Evolutionary conservation across 2,888 invertebrate species (phyloP), one percentile per base, ranked within the genome.

Genomic region (Agriopis aurantiaria): DNA sequence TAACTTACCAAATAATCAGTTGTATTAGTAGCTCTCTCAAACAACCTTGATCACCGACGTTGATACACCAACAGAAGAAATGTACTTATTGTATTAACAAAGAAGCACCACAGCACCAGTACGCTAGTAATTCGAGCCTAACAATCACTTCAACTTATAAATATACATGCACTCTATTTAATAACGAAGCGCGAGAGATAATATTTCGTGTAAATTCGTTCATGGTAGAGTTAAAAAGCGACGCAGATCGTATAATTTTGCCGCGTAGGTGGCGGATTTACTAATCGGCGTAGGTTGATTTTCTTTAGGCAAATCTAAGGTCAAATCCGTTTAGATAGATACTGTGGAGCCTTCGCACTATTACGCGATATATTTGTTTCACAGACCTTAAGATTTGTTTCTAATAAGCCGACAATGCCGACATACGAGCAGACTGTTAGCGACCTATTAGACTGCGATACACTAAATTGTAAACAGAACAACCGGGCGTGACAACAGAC

Each of bases 191-290:
- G 71, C 72, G 75, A 78, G 75, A 76, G 73, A 75, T 75, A 75
- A 74, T 79, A 80, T 81, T 81, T 82, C 77, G 79, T 78, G 80
- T 83, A 83, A 84, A 85, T 88, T 89, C 79, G 77, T 80, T 86
- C 84, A 88, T 88, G 81, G 78, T 81, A 80, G 74, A 8, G 79
- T 81, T 77, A 82, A 85, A 23, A 82, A 76, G 81, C 83, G 82
- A 85, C 87, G 87, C 81, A 87, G 81, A 83, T 75, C 73, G 68
- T 66, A 74, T 65, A 78, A 78, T 48, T 81, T 78, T 75, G 78
- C 75, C 82, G 91, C 89, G 93, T 94, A 94, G 93, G 93, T 89
- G 91, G 89, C 80, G 80, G 73, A 89, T 89, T 58, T 91, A 93
- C 86, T 90, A 86, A 77, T 75, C 83, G 76, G 92, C 92, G 93